Conservation (phyloP, 2,797 vertebrate species). For the Lacerta agilis region DNA sequence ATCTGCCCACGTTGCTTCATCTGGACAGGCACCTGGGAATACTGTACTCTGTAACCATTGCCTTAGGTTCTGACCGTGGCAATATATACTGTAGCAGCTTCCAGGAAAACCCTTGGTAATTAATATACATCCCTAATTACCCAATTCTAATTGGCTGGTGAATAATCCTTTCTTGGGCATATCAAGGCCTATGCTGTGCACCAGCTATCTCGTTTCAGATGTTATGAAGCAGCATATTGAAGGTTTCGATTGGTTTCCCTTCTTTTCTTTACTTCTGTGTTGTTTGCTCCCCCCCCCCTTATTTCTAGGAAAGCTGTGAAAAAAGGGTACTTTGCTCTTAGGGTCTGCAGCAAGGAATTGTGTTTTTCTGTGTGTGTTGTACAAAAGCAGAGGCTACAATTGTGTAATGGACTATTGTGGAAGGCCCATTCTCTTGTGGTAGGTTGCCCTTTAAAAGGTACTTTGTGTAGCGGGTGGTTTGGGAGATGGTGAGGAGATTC, state of each 20-base stretch:
- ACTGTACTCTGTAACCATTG: neutral
- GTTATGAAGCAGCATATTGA: neutral
- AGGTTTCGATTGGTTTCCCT: neutral
- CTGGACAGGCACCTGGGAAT: neutral
- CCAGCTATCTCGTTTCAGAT: neutral
- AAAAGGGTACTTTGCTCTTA: neutral
- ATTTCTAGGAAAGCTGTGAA: neutral
- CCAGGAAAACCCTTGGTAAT: neutral
- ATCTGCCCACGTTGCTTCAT: neutral
- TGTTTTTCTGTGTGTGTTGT: neutral
- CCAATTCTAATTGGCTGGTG: neutral
- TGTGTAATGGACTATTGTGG: neutral
- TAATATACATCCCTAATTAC: neutral
- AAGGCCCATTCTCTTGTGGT: neutral
- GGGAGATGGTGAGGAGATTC: neutral
- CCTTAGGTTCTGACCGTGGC: neutral
- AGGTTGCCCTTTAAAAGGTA: neutral
- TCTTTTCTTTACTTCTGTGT: neutral
- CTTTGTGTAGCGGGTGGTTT: neutral
- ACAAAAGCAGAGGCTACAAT: neutral
- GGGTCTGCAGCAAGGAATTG: neutral
- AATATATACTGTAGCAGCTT: neutral
- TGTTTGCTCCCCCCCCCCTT: too few species aligned
- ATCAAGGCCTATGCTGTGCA: neutral
- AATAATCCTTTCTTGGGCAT: neutral